Percentiles rank a stretch among this genome's conserved stretches.
These are phyloP conservation scores for Homarus gammarus DNA, from an alignment of 2,888 invertebrate genomes.

Conservation along the genomic window DNA sequence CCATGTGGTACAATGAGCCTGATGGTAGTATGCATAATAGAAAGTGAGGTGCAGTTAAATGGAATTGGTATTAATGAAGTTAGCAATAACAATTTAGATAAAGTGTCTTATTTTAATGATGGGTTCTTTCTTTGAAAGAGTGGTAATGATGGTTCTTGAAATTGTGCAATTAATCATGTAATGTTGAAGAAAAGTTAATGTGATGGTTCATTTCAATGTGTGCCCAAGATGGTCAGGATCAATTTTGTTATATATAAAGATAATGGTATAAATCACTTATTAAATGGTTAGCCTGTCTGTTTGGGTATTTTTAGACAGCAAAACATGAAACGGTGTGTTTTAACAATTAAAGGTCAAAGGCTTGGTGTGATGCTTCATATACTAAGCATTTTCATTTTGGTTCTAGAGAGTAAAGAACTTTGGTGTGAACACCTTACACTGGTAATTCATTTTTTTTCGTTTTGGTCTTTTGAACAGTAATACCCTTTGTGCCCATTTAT, in stretches of 20 bases:
- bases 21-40: background rate
- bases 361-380: background rate
- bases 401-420: no score
- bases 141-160: background rate
- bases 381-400: no score
- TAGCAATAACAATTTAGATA: background rate
- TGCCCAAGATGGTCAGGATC: background rate
- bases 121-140: background rate
- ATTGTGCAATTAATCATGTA: background rate
- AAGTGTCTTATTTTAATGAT: background rate
- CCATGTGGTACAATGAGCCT: background rate
- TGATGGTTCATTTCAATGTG: background rate
- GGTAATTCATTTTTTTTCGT: no score
- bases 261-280: background rate
- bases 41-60: background rate
- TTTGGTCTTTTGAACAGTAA: background rate
- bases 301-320: background rate
- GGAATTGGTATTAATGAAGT: slow-evolving; percentile 7
- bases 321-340: background rate
- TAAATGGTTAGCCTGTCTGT: background rate
- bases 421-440: no score
- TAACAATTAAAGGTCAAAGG: background rate
- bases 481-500: background rate
- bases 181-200: no score
- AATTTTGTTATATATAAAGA: background rate